Percentiles rank a stretch among this genome's conserved stretches.
phyloP scores from a whole-genome alignment of 2,888 invertebrate species.

The Rhimphoctona megacephalus region DNA sequence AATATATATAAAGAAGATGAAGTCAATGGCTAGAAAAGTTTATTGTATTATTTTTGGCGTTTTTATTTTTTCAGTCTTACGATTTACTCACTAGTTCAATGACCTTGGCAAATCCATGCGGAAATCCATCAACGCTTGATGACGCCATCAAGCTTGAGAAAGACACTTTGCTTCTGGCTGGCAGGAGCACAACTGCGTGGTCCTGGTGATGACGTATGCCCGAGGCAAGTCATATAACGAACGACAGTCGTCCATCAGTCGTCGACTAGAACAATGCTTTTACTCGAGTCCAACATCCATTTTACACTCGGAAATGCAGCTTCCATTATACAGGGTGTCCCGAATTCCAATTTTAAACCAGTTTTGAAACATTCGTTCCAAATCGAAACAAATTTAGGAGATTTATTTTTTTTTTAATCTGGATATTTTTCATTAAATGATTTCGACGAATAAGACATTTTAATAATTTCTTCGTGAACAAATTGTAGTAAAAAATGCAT shows the following conservation, averaged over 20 bases:
- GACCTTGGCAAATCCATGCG: not conserved
- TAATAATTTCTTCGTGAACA: not conserved
- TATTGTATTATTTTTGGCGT: not conserved
- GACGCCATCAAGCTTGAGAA: constrained; percentile 5
- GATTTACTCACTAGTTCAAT: not conserved
- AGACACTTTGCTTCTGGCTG: constrained; percentile 16
- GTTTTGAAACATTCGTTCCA: not conserved
- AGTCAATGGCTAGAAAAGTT: too few species aligned
- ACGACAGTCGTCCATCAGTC: constrained; percentile 78
- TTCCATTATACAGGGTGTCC: not conserved
- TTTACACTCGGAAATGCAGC: not conserved
- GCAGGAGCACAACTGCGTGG: constrained; percentile 46
- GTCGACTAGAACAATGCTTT: constrained; percentile 78
- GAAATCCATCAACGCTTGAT: not conserved
- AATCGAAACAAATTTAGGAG: not conserved
- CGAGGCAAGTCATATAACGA: constrained; percentile 76
- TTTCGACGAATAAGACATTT: not conserved
- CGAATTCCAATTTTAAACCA: not conserved
- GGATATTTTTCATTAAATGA: not conserved
- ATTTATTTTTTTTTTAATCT: not conserved
- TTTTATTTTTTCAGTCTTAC: not conserved
- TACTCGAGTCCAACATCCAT: constrained; percentile 40
- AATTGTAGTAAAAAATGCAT: not conserved
- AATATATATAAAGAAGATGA: too few species aligned
- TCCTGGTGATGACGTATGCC: constrained; percentile 69